Evolutionary conservation across 2,888 invertebrate genomes (phyloP).

Genomic region (Resseliella maxima): DNA sequence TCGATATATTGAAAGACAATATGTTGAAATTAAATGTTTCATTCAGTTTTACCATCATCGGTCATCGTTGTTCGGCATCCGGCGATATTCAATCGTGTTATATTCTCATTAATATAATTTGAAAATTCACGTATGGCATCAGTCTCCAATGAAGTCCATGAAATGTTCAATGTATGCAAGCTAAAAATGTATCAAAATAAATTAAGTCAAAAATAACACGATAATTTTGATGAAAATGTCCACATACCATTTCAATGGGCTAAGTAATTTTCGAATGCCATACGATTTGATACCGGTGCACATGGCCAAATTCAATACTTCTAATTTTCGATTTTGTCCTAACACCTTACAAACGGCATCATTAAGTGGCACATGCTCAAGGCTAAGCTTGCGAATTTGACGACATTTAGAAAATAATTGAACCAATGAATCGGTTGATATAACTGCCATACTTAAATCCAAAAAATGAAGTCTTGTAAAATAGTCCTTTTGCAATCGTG

Average conservation of each 20-base stretch:
- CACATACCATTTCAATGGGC: constrained; percentile 65
- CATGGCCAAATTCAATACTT: constrained; percentile 87
- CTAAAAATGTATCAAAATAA: constrained; percentile 66
- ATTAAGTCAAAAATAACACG: neutral
- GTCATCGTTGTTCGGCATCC: constrained; percentile 82
- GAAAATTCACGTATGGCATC: constrained; percentile 74
- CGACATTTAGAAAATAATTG: constrained; percentile 75
- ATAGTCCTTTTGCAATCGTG: constrained; percentile 59
- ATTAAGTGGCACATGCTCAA: constrained; percentile 80
- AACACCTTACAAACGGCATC: constrained; percentile 76
- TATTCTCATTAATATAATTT: constrained; percentile 72
- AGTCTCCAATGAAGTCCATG: constrained; percentile 80
- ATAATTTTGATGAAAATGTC: neutral
- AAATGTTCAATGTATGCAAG: constrained; percentile 79
- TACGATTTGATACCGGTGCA: constrained; percentile 76
- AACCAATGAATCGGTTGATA: constrained; percentile 72
- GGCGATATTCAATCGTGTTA: constrained; percentile 82
- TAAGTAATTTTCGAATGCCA: constrained; percentile 74
- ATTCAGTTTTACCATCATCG: constrained; percentile 75
- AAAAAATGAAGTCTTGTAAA: constrained; percentile 79
- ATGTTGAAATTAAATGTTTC: neutral
- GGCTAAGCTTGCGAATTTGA: constrained; percentile 81
- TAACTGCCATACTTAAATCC: constrained; percentile 84
- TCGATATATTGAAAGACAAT: neutral
- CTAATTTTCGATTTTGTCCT: constrained; percentile 75